Conservation (phyloP, 2,888 invertebrate genomes). For the Apodemia zela region DNA sequence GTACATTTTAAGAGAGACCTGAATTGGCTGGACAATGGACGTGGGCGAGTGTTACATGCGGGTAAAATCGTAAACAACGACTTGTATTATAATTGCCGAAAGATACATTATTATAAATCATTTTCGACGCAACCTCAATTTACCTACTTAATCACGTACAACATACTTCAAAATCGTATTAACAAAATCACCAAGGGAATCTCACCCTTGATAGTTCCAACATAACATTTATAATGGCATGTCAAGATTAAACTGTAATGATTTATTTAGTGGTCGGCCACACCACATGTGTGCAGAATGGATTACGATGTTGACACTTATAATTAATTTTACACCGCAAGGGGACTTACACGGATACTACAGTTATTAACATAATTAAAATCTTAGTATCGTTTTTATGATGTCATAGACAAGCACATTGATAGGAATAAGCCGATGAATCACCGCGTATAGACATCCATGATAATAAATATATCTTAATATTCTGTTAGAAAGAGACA, state of each 20-base stretch:
- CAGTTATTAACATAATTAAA: too few species aligned
- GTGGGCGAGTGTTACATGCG: too few species aligned
- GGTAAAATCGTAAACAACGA: too few species aligned
- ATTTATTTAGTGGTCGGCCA: slow-evolving; percentile 8
- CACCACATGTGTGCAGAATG: slow-evolving; percentile 14
- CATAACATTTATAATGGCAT: slow-evolving; percentile 1
- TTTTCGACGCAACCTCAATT: slow-evolving; percentile 10
- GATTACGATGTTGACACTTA: slow-evolving; percentile 31
- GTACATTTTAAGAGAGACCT: too few species aligned
- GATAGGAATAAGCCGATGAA: too few species aligned
- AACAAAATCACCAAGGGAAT: background rate
- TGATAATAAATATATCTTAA: too few species aligned
- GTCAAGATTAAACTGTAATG: background rate
- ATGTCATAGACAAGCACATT: too few species aligned
- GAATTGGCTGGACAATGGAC: too few species aligned
- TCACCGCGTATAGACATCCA: too few species aligned
- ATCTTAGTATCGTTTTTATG: too few species aligned
- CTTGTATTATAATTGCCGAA: background rate
- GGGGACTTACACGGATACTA: background rate
- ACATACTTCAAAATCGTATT: background rate
- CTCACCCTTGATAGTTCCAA: background rate
- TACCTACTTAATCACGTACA: slow-evolving; percentile 5
- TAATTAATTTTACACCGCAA: slow-evolving; percentile 34
- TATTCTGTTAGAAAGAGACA: too few species aligned
- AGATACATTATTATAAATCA: background rate